These are phyloP conservation scores for Dromas ardeola DNA, from an alignment of 2,113 vertebrate species.

Conservation along the genomic window DNA sequence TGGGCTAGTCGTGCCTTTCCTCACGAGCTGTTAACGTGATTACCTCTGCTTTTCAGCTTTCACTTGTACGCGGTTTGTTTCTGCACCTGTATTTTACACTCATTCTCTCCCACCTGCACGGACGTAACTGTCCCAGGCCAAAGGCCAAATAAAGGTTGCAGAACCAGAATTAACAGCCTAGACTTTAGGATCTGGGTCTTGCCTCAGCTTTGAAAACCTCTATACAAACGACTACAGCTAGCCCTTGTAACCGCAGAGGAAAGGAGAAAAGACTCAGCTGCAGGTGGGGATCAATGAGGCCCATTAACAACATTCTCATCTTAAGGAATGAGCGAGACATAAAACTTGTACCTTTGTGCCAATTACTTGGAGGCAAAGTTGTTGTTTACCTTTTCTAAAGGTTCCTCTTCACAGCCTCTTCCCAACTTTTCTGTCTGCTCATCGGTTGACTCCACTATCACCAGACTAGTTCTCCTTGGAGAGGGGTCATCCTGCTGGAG, in stretches of 20 bases:
- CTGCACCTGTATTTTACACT: neutral
- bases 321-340: fast-evolving
- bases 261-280: neutral
- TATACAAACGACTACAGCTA: neutral
- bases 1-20: neutral
- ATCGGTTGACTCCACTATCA: conserved; percentile 78
- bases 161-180: neutral
- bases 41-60: neutral
- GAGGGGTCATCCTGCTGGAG: conserved; percentile 36
- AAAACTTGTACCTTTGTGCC: neutral
- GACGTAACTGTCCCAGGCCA: neutral
- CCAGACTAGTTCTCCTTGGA: conserved; percentile 65
- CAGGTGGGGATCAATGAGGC: neutral
- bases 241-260: neutral
- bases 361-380: neutral
- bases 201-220: neutral
- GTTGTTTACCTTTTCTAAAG: conserved; percentile 85
- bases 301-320: neutral
- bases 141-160: neutral
- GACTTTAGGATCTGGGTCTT: neutral
- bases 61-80: neutral
- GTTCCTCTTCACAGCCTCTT: conserved; percentile 75
- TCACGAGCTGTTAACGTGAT: neutral
- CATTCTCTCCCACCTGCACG: neutral
- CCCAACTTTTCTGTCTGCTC: conserved; percentile 75